Evolutionary conservation across 2,888 invertebrate genomes (phyloP).

Genomic region (Trichogramma evanescens): DNA sequence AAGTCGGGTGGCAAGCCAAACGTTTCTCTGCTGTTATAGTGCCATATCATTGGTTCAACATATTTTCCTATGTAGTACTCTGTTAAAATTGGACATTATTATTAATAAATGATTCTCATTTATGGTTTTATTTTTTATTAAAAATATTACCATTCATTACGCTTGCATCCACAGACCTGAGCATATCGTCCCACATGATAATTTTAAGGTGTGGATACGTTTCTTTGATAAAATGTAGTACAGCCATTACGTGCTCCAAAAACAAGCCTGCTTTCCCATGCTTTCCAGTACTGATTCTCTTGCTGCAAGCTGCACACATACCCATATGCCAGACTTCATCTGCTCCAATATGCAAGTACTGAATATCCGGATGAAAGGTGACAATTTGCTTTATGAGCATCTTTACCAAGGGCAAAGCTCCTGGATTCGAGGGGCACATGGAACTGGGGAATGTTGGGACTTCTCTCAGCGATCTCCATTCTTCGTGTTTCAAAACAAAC

Average conservation of each 20-base stretch:
- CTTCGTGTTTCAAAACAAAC: conserved; percentile 68
- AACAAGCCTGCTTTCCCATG: conserved; percentile 56
- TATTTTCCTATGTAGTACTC: conserved; percentile 56
- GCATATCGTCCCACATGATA: conserved; percentile 87
- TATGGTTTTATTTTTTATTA: conserved; percentile 12
- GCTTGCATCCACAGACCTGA: conserved; percentile 55
- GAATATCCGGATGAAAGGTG: conserved; percentile 57
- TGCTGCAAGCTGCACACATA: conserved; percentile 54
- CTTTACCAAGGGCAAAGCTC: conserved; percentile 56
- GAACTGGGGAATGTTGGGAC: conserved; percentile 61
- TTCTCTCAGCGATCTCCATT: conserved; percentile 62
- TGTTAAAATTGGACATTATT: conserved; percentile 37
- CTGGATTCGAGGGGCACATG: conserved; percentile 64
- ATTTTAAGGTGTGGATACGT: conserved; percentile 58
- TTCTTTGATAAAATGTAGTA: conserved; percentile 57
- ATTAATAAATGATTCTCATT: conserved; percentile 10
- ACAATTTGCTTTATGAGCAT: conserved; percentile 68
- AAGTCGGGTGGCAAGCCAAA: conserved; percentile 50
- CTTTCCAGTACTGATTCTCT: conserved; percentile 48
- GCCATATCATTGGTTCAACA: conserved; percentile 65
- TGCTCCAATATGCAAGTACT: conserved; percentile 72
- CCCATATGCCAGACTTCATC: conserved; percentile 77
- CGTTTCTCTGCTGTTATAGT: conserved; percentile 55
- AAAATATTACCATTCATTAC: conserved; percentile 52
- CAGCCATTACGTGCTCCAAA: conserved; percentile 59